These are phyloP conservation scores for Meandrina meandrites DNA, from an alignment of 92 coral and sea anemone genomes.

Conservation along the genomic window DNA sequence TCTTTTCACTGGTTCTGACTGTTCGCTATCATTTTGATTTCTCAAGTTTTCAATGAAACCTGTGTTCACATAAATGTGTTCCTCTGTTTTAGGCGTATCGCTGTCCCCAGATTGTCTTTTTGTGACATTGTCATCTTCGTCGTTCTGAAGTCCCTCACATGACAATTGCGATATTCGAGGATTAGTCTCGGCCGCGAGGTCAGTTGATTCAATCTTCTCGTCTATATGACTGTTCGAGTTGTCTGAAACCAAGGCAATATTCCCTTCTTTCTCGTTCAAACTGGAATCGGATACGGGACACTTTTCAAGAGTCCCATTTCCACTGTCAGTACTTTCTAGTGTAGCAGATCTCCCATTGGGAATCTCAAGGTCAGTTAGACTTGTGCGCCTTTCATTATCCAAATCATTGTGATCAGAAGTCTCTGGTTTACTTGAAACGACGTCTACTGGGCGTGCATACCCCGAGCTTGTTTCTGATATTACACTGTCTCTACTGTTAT, in stretches of 20 bases:
- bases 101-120: not conserved
- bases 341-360: conserved; percentile 31
- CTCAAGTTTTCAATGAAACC: not conserved
- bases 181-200: not conserved
- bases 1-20: not conserved
- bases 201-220: not conserved
- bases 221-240: not conserved
- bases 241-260: not conserved
- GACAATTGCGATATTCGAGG: conserved; percentile 4
- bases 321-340: conserved; percentile 18
- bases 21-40: not conserved
- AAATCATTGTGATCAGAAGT: not conserved
- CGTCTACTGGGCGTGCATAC: conserved; percentile 84
- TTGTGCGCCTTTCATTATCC: conserved; percentile 22
- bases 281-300: not conserved
- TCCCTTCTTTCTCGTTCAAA: not conserved
- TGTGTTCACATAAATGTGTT: conserved; percentile 26
- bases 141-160: conserved; percentile 2
- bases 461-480: conserved; percentile 92
- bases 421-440: conserved; percentile 43
- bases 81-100: not conserved
- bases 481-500: conserved; percentile 58
- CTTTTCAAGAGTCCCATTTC: not conserved
- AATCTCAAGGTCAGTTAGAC: conserved; percentile 51
- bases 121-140: conserved; percentile 2